Percentiles rank a stretch among this genome's conserved stretches.
These are phyloP conservation scores for Anolis apletophallus DNA, from an alignment of 2,797 vertebrate species.

Conservation along the genomic window DNA sequence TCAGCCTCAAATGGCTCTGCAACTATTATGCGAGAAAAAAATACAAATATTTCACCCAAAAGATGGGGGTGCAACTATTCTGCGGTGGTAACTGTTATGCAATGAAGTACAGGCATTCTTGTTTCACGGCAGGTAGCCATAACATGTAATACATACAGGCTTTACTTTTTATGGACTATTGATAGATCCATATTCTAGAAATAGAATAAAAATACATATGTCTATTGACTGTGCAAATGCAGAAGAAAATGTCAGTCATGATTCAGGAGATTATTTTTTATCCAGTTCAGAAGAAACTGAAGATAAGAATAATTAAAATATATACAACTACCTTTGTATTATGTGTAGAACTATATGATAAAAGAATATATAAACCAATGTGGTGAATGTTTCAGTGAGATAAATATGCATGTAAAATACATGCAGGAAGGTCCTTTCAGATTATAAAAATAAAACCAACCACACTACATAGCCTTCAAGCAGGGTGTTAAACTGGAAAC, in stretches of 20 bases:
- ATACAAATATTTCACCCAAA: no score
- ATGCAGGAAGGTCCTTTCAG: background rate
- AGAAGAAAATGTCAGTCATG: no score
- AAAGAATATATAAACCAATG: background rate
- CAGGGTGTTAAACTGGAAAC: background rate
- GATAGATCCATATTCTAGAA: background rate
- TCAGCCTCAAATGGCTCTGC: no score
- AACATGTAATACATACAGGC: background rate
- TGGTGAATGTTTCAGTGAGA: background rate
- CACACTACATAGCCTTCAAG: background rate
- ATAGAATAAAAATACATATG: background rate
- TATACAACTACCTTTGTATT: background rate
- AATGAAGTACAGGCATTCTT: background rate
- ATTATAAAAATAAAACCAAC: slow-evolving; percentile 5
- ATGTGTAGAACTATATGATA: background rate
- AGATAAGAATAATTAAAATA: no score
- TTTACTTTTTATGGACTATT: background rate
- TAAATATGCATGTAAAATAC: background rate
- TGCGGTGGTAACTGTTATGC: no score
- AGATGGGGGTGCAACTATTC: no score
- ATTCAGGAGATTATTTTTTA: background rate
- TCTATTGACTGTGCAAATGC: no score
- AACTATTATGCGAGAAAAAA: no score
- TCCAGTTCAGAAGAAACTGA: background rate
- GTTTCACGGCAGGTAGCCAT: background rate